phyloP scores from a whole-genome alignment of 2,797 vertebrate genomes.

The Phoebastria nigripes region DNA sequence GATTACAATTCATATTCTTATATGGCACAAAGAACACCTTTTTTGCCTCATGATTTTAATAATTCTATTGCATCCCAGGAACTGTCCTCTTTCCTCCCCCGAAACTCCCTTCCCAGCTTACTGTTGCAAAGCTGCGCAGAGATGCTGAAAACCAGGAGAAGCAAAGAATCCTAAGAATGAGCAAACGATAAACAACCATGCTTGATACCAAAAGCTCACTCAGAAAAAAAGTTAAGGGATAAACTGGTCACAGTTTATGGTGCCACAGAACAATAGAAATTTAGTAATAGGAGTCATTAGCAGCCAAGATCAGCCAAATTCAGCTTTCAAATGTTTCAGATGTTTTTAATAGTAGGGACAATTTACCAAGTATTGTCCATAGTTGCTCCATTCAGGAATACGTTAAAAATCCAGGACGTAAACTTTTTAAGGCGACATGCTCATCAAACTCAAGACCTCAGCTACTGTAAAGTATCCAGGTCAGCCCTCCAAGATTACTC shows the following conservation, averaged over 20 bases:
- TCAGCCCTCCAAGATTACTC: not conserved
- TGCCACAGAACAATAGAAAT: not conserved
- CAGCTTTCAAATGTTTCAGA: not conserved
- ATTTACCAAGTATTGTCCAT: not conserved
- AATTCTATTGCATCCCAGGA: not conserved
- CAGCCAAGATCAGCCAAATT: not conserved
- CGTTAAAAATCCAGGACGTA: fast-evolving
- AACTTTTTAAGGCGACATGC: not conserved
- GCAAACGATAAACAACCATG: not conserved
- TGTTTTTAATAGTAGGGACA: not conserved
- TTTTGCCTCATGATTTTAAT: not conserved
- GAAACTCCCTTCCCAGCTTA: not conserved
- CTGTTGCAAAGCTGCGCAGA: not conserved
- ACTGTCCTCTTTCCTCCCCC: not conserved
- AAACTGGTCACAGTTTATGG: not conserved
- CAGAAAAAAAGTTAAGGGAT: not conserved
- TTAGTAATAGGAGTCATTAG: not conserved
- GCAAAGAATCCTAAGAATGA: not conserved
- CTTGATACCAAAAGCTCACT: fast-evolving
- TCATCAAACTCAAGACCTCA: not conserved
- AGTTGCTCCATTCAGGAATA: not conserved
- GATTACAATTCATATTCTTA: not conserved
- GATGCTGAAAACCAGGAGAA: not conserved
- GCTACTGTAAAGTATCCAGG: not conserved
- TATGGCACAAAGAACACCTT: not conserved